These are phyloP conservation scores for Euglossa dilemma DNA, from an alignment of 1,140 invertebrate genomes.

Conservation along the genomic window DNA sequence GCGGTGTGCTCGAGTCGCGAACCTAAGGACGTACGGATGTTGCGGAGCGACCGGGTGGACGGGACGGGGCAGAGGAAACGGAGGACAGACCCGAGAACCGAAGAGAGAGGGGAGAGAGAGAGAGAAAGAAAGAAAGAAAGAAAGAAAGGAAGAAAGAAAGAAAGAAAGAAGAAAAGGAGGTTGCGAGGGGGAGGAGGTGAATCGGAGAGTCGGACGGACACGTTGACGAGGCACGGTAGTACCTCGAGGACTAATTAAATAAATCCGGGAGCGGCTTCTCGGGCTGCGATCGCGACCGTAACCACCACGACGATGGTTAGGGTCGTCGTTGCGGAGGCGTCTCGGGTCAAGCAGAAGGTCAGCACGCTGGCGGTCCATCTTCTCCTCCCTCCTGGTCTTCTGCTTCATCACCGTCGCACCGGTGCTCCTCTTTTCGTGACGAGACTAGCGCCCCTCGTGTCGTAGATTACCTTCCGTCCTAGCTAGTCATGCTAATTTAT, in stretches of 20 bases:
- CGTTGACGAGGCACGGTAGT: conserved; percentile 70
- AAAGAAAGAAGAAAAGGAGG: conserved; percentile 17
- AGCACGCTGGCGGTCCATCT: conserved; percentile 67
- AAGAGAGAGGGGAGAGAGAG: neutral
- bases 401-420: conserved; percentile 51
- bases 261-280: conserved; percentile 78
- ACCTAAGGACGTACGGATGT: conserved; percentile 47
- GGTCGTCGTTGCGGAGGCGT: conserved; percentile 74
- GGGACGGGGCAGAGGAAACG: neutral
- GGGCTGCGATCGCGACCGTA: conserved; percentile 71
- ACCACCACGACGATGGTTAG: conserved; percentile 70
- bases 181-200: conserved; percentile 20
- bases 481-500: conserved; percentile 61
- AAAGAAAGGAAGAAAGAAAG: neutral
- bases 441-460: conserved; percentile 52
- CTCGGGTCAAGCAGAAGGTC: conserved; percentile 74
- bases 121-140: neutral
- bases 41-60: conserved; percentile 20
- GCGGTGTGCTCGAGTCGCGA: conserved; percentile 15
- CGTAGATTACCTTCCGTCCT: conserved; percentile 48
- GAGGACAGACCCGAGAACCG: neutral
- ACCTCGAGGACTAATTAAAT: conserved; percentile 78
- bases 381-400: conserved; percentile 40
- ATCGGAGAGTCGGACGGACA: conserved; percentile 63
- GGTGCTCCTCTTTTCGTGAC: conserved; percentile 65